A percentile compares a stretch with the other conserved stretches of the same genome.
Evolutionary conservation across 2,797 vertebrate species (phyloP).

Genomic region (Echeneis naucrates): DNA sequence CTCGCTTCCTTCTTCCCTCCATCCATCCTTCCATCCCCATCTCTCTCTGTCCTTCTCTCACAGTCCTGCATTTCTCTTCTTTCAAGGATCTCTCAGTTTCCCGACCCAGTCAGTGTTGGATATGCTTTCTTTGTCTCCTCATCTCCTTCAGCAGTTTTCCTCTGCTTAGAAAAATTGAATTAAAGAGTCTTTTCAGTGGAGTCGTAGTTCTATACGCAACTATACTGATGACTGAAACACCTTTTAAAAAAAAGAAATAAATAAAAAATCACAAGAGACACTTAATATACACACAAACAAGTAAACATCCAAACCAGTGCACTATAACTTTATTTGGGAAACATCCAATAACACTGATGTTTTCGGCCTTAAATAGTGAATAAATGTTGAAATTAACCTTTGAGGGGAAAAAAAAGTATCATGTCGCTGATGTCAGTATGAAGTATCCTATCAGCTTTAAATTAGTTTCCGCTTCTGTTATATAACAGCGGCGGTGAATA

Average conservation of each 20-base stretch:
- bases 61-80: constrained; percentile 7
- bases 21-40: constrained; percentile 23
- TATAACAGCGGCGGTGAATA: background rate
- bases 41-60: constrained; percentile 11
- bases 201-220: background rate
- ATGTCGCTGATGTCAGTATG: background rate
- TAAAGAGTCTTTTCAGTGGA: background rate
- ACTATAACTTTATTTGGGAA: too few relatives aligned
- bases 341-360: background rate
- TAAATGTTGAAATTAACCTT: too few relatives aligned
- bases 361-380: background rate
- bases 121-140: constrained; percentile 5
- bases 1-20: constrained; percentile 17
- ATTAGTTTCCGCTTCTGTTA: background rate
- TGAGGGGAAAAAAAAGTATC: background rate
- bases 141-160: background rate
- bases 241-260: background rate
- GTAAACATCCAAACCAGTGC: background rate
- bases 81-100: constrained; percentile 31
- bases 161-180: background rate
- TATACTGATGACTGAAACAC: background rate
- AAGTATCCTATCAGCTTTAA: background rate
- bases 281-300: background rate
- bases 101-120: constrained; percentile 27
- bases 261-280: background rate